These are phyloP conservation scores for Turdus rufiventris DNA, from an alignment of 2,113 vertebrate species.

Conservation along the genomic window DNA sequence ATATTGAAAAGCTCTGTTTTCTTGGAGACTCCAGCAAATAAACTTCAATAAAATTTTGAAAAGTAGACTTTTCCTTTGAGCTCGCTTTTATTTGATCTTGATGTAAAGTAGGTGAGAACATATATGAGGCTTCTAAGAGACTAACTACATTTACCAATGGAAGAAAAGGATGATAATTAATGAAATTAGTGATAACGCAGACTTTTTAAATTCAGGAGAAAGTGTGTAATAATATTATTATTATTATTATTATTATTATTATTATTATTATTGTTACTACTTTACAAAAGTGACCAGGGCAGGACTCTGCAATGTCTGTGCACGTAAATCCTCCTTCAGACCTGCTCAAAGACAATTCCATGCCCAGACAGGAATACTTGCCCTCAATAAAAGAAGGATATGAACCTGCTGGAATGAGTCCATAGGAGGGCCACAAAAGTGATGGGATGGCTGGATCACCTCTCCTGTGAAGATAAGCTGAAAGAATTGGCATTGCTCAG, in stretches of 20 bases:
- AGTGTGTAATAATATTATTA: background rate
- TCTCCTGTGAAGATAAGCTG: background rate
- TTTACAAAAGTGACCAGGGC: background rate
- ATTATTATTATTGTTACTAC: background rate
- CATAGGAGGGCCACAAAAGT: background rate
- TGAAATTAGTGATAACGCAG: background rate
- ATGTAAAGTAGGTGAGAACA: background rate
- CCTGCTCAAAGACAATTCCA: background rate
- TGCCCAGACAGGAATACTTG: background rate
- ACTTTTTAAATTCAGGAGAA: background rate
- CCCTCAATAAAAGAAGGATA: background rate
- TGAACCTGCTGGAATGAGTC: background rate
- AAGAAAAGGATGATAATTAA: background rate
- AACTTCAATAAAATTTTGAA: background rate
- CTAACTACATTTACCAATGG: background rate
- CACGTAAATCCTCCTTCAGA: background rate
- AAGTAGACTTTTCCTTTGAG: background rate
- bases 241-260: too few relatives aligned
- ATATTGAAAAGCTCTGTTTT: background rate
- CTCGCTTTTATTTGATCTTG: background rate
- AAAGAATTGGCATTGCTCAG: background rate
- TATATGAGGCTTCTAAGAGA: background rate
- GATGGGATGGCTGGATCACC: background rate
- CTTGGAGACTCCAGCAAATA: background rate
- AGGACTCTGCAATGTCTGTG: background rate